Evolutionary conservation across 2,113 vertebrate species (phyloP), one percentile per base, ranked within the genome.

Genomic region (Psophia crepitans): DNA sequence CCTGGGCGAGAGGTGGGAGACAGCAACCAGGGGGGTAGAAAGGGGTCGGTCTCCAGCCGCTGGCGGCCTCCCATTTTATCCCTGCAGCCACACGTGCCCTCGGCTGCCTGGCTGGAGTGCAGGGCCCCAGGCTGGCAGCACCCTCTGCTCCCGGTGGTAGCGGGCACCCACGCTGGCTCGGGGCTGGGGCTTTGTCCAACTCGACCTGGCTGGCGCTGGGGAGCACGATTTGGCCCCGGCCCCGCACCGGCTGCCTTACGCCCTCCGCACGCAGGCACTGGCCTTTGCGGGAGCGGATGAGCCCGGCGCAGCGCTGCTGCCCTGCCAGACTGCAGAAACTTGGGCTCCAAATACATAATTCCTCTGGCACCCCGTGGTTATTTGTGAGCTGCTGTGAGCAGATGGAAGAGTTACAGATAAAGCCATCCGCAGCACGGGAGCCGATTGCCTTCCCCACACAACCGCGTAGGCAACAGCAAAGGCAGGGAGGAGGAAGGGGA

Each of bases 331-430:
- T 95, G 96, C 95, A 86, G 96, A 91, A 93, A 94, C 95, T 83
- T 58, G 87, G 91, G 96, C 93, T 92, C 87, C 88, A 90, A 94
- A 95, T 95, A 71, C 96, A 89, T 94, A 97, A 96, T 97, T 97
- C 90, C 96, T 97, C 91, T 96, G 96, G 96, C 97, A 97, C 96
- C 96, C 94, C 54, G 81, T 41, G 91, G 96, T 92, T 96, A 92
- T 96, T 96, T 97, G 97, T 51, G 95, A 95, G 94, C 96, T 91
- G 96, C 90, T 96, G 96, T 81, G 91, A 96, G 96, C 95, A 97
- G 91, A 92, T 80, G 90, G 97, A 95, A 93, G 95, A 96, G 97
- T 81, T 94, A 89, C 91, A 94, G 93, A 96, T 96, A 96, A 97
- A 97, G 97, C 97, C 94, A 88, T 74, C 91, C 89, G 70, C 92